Evolutionary conservation across 2,113 vertebrate genomes (phyloP), one percentile per base, ranked within the genome.

Genomic region (Limanda limanda): DNA sequence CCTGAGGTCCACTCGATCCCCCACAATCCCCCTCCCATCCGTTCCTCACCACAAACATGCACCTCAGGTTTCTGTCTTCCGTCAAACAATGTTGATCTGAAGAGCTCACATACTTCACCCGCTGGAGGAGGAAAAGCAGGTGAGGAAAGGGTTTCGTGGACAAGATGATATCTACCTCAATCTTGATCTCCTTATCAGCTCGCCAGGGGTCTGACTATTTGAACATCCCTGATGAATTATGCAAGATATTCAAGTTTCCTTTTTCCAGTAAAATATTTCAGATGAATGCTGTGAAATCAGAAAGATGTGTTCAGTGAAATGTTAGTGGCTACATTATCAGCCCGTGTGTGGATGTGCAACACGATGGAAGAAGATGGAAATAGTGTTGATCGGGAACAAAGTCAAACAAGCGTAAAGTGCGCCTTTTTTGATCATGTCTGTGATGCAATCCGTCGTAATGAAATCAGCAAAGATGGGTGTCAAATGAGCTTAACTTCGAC

Each of bases 171-270:
- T 78, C 81, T 81, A 68, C 72, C 76, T 84, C 72, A 79, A 78
- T 90, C 78, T 84, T 74, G 42, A 82, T 81, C 84, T 89, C 71
- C 82, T 82, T 80, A 90, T 87, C 84, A 77, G 67, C 23, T 25
- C 84, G 68, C 76, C 71, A 76, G 48, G 48, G 65, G 25, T 81
- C 71, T 88, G 84, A 83, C 72, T 79, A 54, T 3, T 21, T 65
- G 78, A 89, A 83, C 70, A 74, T 79, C 84, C 57, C 72, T 79
- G 69, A 91, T 92, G 78, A 92, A 88, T 92, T 87, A 85, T 92
- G 84, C 63, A 91, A 80, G 40, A 64, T 61, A 59, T 72, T 84
- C 73, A 78, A 83, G 66, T 91, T 89, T 87, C 77, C 76, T 51
- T 78, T 76, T 78, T 85, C 73, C 74, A 27, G 13, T 56, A 75